Conservation (phyloP, 2,888 invertebrate genomes). For the Caprella mutica region DNA sequence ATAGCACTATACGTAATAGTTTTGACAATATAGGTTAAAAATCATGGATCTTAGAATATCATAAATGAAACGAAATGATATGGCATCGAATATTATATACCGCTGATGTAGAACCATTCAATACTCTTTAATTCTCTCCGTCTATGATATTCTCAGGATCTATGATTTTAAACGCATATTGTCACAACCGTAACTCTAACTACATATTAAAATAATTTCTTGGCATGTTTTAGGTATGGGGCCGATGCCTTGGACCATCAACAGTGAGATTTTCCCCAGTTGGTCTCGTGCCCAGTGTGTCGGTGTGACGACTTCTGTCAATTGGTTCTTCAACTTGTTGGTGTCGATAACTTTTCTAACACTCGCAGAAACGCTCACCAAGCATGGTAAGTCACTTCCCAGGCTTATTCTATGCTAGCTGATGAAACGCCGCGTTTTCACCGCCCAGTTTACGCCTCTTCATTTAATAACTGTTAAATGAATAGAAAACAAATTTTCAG, state of each 20-base stretch:
- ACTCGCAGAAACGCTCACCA: constrained; percentile 41
- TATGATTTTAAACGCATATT: too few species aligned
- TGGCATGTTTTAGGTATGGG: constrained; percentile 43
- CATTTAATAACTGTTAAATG: too few species aligned
- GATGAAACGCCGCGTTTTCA: too few species aligned
- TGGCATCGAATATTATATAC: too few species aligned
- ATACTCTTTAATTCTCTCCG: too few species aligned
- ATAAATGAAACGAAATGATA: too few species aligned
- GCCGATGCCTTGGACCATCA: constrained; percentile 49
- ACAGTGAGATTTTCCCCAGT: constrained; percentile 47
- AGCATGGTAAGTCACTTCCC: constrained; percentile 40
- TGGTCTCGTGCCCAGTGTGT: constrained; percentile 47
- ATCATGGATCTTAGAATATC: too few species aligned
- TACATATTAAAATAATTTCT: too few species aligned
- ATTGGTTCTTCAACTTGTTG: constrained; percentile 47
- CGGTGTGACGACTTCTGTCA: constrained; percentile 43
- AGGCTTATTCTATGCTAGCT: not conserved
- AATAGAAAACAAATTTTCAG: too few species aligned
- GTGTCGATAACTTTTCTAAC: constrained; percentile 47
- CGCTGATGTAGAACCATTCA: too few species aligned
- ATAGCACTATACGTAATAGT: not conserved
- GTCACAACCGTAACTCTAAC: constrained; percentile 24
- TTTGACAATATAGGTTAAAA: not conserved
- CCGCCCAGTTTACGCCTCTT: too few species aligned
- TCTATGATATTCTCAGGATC: too few species aligned